These are phyloP conservation scores for Rhinolophus ferrumequinum DNA, from an alignment of 2,113 vertebrate species.

Conservation along the genomic window DNA sequence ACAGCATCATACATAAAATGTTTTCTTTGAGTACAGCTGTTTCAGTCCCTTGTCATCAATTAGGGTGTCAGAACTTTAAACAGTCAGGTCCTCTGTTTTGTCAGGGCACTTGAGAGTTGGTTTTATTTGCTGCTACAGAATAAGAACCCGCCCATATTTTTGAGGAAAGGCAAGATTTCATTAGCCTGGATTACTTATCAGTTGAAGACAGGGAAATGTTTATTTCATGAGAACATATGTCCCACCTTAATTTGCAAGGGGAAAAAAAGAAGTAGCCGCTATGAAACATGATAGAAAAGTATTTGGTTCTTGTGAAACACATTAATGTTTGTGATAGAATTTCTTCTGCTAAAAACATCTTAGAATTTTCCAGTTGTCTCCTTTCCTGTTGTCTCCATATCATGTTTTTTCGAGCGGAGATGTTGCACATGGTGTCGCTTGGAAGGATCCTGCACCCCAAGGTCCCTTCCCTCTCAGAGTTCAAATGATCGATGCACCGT, in stretches of 20 bases:
- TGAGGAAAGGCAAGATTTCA: constrained; percentile 35
- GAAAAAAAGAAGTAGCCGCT: constrained; percentile 56
- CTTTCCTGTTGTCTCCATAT: background rate
- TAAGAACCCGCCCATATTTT: background rate
- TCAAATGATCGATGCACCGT: background rate
- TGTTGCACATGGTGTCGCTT: background rate
- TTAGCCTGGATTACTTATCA: constrained; percentile 67
- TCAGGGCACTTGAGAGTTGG: background rate
- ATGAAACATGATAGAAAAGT: constrained; percentile 45
- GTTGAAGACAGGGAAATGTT: constrained; percentile 58
- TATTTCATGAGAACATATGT: constrained; percentile 60
- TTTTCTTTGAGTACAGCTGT: background rate
- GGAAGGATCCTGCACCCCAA: constrained; percentile 2
- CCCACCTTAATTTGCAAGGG: constrained; percentile 57
- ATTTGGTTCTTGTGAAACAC: constrained; percentile 67
- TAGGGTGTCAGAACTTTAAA: no score
- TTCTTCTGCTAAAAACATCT: background rate
- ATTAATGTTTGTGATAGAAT: constrained; percentile 23
- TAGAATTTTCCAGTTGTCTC: background rate
- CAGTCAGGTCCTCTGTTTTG: background rate
- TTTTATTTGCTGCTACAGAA: constrained; percentile 29
- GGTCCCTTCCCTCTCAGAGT: background rate
- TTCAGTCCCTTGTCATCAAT: background rate
- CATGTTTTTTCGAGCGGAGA: background rate
- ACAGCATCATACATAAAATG: background rate